These are phyloP conservation scores for Pycnonotus jocosus DNA, from an alignment of 2,113 vertebrate species.

Conservation along the genomic window DNA sequence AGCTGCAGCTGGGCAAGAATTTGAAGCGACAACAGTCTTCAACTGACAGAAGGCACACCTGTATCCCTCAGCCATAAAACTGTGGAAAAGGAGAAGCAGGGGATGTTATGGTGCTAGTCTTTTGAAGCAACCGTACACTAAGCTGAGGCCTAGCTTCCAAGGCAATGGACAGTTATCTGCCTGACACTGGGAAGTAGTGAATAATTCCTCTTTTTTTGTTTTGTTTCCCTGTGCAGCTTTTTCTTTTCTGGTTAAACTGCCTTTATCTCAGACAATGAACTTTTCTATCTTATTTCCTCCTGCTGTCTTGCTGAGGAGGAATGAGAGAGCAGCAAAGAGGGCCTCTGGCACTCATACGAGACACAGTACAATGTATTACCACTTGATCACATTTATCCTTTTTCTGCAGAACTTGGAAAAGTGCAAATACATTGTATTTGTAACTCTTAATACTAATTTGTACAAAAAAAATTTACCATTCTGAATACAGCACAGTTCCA, in stretches of 20 bases:
- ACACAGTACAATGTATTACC: not conserved
- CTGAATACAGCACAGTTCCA: not conserved
- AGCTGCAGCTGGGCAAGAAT: not conserved
- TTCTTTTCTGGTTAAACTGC: not conserved
- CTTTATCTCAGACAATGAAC: not conserved
- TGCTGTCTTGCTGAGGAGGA: not conserved
- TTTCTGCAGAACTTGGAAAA: not conserved
- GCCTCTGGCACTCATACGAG: not conserved
- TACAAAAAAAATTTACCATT: not conserved
- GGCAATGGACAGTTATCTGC: not conserved
- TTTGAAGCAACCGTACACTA: rapidly evolving
- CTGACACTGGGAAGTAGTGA: not conserved
- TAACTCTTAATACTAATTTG: not conserved
- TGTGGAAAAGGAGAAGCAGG: not conserved
- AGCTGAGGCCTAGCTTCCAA: not conserved
- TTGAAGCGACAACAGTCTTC: not conserved
- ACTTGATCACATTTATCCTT: not conserved
- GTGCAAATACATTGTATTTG: not conserved
- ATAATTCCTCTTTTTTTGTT: not conserved
- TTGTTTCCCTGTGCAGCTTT: not conserved
- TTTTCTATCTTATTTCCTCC: not conserved
- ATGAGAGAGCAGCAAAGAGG: not conserved
- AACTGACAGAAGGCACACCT: not conserved
- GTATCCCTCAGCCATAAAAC: not conserved
- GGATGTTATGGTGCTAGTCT: not conserved